These are phyloP conservation scores for Prosopocoilus inquinatus DNA, from an alignment of 2,888 invertebrate genomes.

Conservation along the genomic window DNA sequence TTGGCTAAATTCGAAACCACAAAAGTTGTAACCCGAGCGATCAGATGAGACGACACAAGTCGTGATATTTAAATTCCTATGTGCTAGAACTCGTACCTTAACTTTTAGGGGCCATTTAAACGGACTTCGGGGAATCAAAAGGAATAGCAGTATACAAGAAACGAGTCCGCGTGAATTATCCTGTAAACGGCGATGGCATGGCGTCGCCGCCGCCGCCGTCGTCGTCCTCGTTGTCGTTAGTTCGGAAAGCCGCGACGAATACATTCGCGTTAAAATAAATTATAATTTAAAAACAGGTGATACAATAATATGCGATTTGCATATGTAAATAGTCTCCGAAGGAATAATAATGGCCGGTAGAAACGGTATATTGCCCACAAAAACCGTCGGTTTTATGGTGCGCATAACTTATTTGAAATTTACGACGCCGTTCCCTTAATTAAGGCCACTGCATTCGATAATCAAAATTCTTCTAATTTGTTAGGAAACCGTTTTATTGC, in stretches of 20 bases:
- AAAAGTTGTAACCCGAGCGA: conserved; percentile 41
- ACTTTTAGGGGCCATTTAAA: background rate
- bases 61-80: conserved; percentile 33
- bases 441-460: conserved; percentile 12
- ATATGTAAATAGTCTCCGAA: background rate
- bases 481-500: conserved; percentile 15
- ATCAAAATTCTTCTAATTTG: conserved; percentile 19
- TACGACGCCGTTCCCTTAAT: conserved; percentile 15
- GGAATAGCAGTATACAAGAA: no score
- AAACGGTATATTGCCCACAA: conserved; percentile 9
- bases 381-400: conserved; percentile 18
- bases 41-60: conserved; percentile 40
- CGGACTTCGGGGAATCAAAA: background rate
- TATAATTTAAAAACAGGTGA: background rate
- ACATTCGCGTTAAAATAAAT: background rate
- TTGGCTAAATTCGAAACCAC: conserved; percentile 43
- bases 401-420: conserved; percentile 20
- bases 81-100: conserved; percentile 18
- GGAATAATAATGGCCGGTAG: background rate
- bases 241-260: background rate
- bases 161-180: conserved; percentile 1
- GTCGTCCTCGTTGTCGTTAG: background rate
- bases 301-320: background rate
- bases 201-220: background rate
- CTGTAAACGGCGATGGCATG: background rate